Conservation (phyloP, 1,140 invertebrate genomes). For the Lepidurus arcticus region DNA sequence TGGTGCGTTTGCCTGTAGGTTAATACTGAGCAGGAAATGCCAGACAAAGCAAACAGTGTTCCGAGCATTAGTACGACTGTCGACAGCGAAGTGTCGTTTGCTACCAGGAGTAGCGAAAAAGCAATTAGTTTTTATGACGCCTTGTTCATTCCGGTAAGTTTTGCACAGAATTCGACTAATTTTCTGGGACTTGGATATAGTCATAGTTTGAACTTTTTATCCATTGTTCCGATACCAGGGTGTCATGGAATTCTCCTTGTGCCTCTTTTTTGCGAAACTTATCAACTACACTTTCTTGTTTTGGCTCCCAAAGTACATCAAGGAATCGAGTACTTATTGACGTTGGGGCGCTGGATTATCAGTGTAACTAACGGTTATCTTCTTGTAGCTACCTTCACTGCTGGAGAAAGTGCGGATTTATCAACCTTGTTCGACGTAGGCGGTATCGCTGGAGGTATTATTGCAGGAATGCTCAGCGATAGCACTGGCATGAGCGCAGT, state of each 20-base stretch:
- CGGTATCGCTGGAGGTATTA: conserved; percentile 79
- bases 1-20: not conserved
- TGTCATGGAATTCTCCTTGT: conserved; percentile 88
- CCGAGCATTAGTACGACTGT: not conserved
- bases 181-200: not conserved
- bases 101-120: conserved; percentile 39
- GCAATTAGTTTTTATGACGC: conserved; percentile 75
- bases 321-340: conserved; percentile 63
- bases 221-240: conserved; percentile 54
- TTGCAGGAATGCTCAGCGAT: conserved; percentile 81
- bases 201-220: conserved; percentile 28
- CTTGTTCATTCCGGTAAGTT: conserved; percentile 64
- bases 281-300: conserved; percentile 96
- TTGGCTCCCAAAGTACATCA: conserved; percentile 90
- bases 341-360: not conserved
- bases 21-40: not conserved
- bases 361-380: conserved; percentile 11
- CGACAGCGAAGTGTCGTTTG: not conserved
- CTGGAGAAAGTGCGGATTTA: conserved; percentile 69
- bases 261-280: conserved; percentile 94
- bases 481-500: conserved; percentile 72
- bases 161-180: not conserved
- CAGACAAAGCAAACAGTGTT: not conserved
- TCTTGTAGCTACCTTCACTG: conserved; percentile 59
- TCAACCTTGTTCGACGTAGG: conserved; percentile 89